phyloP scores from a whole-genome alignment of 64 coral and sea anemone genomes.

The Stichodactyla mertensii region DNA sequence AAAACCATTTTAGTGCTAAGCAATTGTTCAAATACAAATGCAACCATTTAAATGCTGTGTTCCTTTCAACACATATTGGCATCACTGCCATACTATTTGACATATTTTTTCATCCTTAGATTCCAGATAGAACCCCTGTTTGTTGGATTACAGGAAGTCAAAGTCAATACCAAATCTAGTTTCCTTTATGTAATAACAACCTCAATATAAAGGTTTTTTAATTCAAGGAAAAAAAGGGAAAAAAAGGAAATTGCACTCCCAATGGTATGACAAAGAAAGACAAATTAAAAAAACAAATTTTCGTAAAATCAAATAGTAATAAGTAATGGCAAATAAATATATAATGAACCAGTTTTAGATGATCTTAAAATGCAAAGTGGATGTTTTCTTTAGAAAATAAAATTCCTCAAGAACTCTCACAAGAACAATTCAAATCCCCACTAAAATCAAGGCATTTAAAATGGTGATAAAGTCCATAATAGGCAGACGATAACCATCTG shows the following conservation, averaged over 20 bases:
- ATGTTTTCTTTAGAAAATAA: background rate
- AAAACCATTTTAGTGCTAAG: background rate
- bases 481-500: background rate
- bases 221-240: background rate
- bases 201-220: background rate
- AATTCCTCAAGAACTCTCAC: background rate
- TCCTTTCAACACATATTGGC: background rate
- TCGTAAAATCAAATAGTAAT: background rate
- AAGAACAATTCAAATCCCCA: background rate
- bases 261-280: background rate
- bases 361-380: background rate
- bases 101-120: background rate
- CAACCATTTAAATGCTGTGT: background rate
- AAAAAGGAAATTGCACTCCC: background rate
- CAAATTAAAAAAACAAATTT: background rate
- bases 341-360: background rate
- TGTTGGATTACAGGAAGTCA: background rate
- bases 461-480: background rate
- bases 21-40: background rate
- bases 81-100: background rate
- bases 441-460: background rate
- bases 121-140: background rate
- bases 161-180: background rate
- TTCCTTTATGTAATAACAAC: too few relatives aligned
- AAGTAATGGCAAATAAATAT: slow-evolving; percentile 4